Evolutionary conservation across 2,888 invertebrate species (phyloP), one percentile per base, ranked within the genome.

Genomic region (Drosophila paranaensis): DNA sequence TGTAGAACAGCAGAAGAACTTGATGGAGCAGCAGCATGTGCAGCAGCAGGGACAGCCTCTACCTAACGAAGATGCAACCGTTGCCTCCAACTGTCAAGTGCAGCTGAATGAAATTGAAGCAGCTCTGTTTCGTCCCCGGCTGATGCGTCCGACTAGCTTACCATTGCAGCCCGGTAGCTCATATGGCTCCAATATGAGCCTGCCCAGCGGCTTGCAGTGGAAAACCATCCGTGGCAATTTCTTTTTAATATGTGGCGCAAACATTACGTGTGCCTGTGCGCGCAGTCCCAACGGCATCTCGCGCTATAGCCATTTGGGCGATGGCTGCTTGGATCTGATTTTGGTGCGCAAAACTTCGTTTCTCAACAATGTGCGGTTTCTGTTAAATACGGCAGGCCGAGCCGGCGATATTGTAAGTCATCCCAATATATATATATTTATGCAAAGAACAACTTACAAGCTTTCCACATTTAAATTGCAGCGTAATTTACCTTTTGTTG

Each of bases 311-410:
- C 97, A 97, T 91, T 93, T 97, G 43, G 96, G 97, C 0, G 96
- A 97, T 92, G 97, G 97, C 35, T 95, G 95, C 90, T 93, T 96
- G 68, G 96, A 97, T 93, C 93, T 97, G 76, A 95, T 97, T 74
- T 91, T 97, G 45, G 95, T 97, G 42, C 94, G 94, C 50, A 95
- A 96, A 88, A 96, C 96, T 25, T 95, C 96, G 25, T 91, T 96
- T 63, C 88, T 95, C 43, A 95, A 96, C 89, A 96, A 95, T 91
- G 92, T 97, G 48, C 94, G 95, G 71, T 94, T 97, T 88, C 93
- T 97, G 54, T 90, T 95, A 37, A 93, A 95, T 74, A 93, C 95
- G 55, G 94, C 95, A 55, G 95, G 95, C 75, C 94, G 94, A 85
- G 93, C 94, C 79, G 94, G 95, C 71, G 94, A 94, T 90, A 94